Evolutionary conservation across 64 coral and sea anemone genomes (phyloP).

Genomic region (Pocillopora verrucosa): DNA sequence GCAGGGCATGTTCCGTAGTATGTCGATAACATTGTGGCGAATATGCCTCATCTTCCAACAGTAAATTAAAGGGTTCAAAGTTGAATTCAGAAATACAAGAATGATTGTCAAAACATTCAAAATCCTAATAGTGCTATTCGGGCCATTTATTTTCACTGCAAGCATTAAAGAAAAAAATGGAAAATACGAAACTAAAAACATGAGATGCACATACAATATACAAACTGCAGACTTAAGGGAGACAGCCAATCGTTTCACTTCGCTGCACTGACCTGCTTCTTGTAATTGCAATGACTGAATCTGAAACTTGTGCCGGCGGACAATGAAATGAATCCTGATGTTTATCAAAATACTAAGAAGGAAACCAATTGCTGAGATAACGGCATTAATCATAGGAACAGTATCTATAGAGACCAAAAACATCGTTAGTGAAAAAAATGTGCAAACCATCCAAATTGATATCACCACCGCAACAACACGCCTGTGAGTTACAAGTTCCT

Average conservation of each 20-base stretch:
- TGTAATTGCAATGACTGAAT: background rate
- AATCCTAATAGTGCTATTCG: background rate
- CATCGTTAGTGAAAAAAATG: background rate
- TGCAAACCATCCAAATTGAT: background rate
- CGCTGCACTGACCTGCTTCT: background rate
- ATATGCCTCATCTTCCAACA: background rate
- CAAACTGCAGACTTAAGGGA: background rate
- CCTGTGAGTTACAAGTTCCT: constrained; percentile 10
- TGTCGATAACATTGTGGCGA: background rate
- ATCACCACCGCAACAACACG: background rate
- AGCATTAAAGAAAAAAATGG: background rate
- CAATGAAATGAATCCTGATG: background rate
- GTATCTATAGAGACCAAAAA: background rate
- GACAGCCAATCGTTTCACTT: background rate
- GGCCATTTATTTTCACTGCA: background rate
- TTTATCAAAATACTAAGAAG: background rate
- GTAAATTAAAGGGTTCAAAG: background rate
- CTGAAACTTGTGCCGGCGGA: background rate
- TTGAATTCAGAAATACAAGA: background rate
- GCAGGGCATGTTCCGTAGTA: background rate
- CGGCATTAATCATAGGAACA: background rate
- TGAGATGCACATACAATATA: background rate
- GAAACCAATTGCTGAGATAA: background rate
- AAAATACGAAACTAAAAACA: constrained; percentile 12
- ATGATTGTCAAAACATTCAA: background rate